These are phyloP conservation scores for Labia minor DNA, from an alignment of 2,888 invertebrate genomes.

Conservation along the genomic window DNA sequence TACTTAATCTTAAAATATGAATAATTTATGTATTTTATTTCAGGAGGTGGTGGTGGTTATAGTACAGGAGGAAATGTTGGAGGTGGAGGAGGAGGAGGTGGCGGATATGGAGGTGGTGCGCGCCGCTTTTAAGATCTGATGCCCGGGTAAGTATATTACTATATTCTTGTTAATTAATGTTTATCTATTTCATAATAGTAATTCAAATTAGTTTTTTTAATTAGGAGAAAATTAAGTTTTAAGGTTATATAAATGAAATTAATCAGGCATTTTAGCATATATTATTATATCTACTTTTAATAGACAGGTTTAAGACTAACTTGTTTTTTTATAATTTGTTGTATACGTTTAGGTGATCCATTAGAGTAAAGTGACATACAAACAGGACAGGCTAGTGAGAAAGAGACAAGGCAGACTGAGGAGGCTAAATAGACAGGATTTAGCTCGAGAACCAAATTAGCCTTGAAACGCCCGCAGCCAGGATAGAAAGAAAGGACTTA, in stretches of 20 bases:
- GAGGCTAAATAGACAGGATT: slow-evolving; percentile 13
- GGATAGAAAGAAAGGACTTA: slow-evolving; percentile 5
- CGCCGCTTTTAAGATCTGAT: slow-evolving; percentile 21
- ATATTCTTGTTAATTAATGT: no score
- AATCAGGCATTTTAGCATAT: not conserved
- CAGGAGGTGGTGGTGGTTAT: slow-evolving; percentile 24
- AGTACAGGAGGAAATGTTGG: slow-evolving; percentile 24
- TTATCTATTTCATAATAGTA: not conserved
- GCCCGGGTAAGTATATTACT: slow-evolving; percentile 18
- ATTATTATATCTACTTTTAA: not conserved
- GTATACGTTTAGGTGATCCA: not conserved
- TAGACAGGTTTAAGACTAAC: slow-evolving; percentile 7
- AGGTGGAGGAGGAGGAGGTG: slow-evolving; percentile 19
- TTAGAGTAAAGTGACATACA: slow-evolving; percentile 13
- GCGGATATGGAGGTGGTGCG: slow-evolving; percentile 20
- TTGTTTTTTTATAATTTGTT: not conserved
- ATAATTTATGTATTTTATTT: not conserved
- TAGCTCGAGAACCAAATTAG: slow-evolving; percentile 13
- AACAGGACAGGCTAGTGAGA: not conserved
- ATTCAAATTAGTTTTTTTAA: not conserved
- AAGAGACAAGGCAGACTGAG: slow-evolving; percentile 13
- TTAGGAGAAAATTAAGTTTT: no score
- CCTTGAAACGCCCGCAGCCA: slow-evolving; percentile 13
- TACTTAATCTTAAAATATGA: not conserved
- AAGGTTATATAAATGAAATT: not conserved